Conservation (phyloP, 1,140 invertebrate genomes). For the Latrodectus geometricus region DNA sequence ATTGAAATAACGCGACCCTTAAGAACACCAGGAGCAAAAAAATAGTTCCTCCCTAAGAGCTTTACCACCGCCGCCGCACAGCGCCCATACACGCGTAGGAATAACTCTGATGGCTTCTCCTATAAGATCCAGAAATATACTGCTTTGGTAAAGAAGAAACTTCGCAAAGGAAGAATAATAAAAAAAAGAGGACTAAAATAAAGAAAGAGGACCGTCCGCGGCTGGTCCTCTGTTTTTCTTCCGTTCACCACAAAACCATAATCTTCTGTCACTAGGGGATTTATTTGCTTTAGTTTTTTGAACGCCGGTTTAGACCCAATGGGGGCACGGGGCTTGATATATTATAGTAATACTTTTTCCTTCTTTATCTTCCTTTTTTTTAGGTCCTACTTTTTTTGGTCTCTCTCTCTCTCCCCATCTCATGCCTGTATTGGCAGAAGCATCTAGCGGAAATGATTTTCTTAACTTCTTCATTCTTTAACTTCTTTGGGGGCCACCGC, state of each 20-base stretch:
- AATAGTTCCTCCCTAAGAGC: conserved; percentile 2
- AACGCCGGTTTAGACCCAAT: conserved; percentile 46
- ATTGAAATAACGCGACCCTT: conserved; percentile 18
- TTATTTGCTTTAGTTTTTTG: conserved; percentile 59
- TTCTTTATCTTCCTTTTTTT: conserved; percentile 20
- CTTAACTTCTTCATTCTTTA: conserved; percentile 62
- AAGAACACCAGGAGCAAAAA: conserved; percentile 5
- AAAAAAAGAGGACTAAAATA: conserved; percentile 25
- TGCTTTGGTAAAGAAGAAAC: conserved; percentile 7
- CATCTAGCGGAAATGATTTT: conserved; percentile 59
- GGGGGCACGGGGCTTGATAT: conserved; percentile 58
- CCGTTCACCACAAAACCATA: conserved; percentile 60
- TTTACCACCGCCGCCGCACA: not conserved
- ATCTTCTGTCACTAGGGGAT: conserved; percentile 62
- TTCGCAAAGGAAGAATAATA: not conserved
- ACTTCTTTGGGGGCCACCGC: conserved; percentile 47
- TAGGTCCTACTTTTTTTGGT: not conserved
- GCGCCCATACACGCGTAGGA: not conserved
- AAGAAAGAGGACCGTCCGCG: conserved; percentile 26
- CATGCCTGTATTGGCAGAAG: conserved; percentile 31
- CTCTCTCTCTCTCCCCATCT: conserved; percentile 13
- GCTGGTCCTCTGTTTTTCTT: conserved; percentile 47
- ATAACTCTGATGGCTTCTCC: conserved; percentile 51
- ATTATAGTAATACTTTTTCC: conserved; percentile 61
- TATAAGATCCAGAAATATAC: conserved; percentile 51